Evolutionary conservation across 1,140 invertebrate species (phyloP), one percentile per base, ranked within the genome.

Genomic region (Caenorhabditis inopinata): DNA sequence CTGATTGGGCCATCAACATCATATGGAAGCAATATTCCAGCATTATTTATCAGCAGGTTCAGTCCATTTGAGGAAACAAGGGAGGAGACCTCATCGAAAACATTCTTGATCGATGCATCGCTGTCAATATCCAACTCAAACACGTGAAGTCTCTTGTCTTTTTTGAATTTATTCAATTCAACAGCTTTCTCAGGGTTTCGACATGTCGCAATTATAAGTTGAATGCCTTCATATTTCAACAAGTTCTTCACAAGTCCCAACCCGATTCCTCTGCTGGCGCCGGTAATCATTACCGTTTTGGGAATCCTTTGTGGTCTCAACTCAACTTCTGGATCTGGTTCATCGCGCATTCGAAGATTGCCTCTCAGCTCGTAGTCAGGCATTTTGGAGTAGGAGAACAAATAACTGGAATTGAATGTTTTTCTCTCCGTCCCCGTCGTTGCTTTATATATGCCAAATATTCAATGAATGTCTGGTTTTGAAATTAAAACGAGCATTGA

Each of bases 191-290:
- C 58, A 21, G 58, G 58, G 48, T 83, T 81, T 23, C 82, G 38
- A 45, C 82, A 83, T 16, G 62, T 74, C 12, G 82, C 82, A 73
- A 83, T 74, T 5, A 83, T 2, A 45, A 79, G 35, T 38, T 75
- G 48, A 75, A 83, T 62, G 5, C 47, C 48, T n/a, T 78, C 38
- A 12, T 76, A 45, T 42, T 83, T 73, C 21, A 83, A 21, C 16
- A 82, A 74, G 29, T 82, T 45, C 46, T 58, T 25, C 9, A 83
- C 76, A 75, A 96, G 90, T 53, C 94, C 94, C 42, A 96, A 89
- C 18, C 95, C 95, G 49, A 96, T 89, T 1, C 95, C 95, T 46
- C 95, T 91, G 88, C 95, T 96, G 58, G 93, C 93, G 23, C 95
- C 95, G 9, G 94, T 96, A 6, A 83, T 45, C 27, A 83, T 45